Evolutionary conservation across 2,113 vertebrate genomes (phyloP), one percentile per base, ranked within the genome.

Genomic region (Arizona elegans): DNA sequence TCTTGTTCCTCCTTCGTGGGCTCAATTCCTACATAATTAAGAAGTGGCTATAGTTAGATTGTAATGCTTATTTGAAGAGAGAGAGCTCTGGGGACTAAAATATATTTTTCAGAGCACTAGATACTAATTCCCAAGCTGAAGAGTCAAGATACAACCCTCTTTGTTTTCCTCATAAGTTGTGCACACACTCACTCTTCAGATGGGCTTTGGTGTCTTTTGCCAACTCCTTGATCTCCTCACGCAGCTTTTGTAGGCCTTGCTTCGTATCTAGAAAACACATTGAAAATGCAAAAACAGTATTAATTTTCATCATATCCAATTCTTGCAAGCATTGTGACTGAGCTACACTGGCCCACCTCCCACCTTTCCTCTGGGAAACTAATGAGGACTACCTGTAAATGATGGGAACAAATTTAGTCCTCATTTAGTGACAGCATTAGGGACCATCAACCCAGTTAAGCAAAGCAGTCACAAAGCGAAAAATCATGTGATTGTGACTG

Each of bases 151-250:
- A 62, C 43, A 95, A 81, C 75, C 7, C 11, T 12, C 70, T 81
- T 19, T 12, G 50, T 92, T 86, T 54, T 43, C 38, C 9, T 6
- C 38, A 13, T 50, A 89, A 89, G 29, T 23, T 23, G 29, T 21
- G 70, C 92, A 50, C 38, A 92, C 17, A 93, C 98, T 98, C 96
- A 99, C 98, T 97, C 95, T 99, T 98, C 55, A 99, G 96, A 92
- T 98, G 98, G 5, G 93, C 95, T 52, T 98, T 98, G 90, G 98
- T 98, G 52, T 98, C 98, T 86, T 95, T 96, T 0, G 98, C 98
- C 93, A 97, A 70, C 2, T 95, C 97, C 97, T 99, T 99, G 90
- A 99, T 98, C 91, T 99, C 98, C 0, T 99, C 98, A 43, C 98
- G 97, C 43, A 98, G 96, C 12, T 97, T 98, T 96, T 99, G 98